Evolutionary conservation across 2,113 vertebrate genomes (phyloP).

Genomic region (Chunga burmeisteri): DNA sequence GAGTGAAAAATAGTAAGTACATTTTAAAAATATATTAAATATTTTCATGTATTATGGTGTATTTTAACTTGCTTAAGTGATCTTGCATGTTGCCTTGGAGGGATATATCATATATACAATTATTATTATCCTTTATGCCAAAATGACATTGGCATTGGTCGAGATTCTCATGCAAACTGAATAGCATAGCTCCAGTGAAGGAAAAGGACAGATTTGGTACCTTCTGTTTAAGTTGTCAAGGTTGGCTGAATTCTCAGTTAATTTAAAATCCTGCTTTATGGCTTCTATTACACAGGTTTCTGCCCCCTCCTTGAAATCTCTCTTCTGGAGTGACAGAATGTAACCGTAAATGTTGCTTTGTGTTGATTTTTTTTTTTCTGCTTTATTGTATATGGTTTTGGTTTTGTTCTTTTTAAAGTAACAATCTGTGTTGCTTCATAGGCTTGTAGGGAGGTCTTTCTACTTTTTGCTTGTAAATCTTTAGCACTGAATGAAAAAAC

Average conservation of each 20-base stretch:
- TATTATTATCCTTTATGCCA: slow-evolving; percentile 17
- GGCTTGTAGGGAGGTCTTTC: neutral
- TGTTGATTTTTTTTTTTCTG: neutral
- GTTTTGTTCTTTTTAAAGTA: neutral
- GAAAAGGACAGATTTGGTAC: slow-evolving; percentile 19
- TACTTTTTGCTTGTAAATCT: neutral
- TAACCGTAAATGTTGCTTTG: slow-evolving; percentile 13
- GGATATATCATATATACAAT: slow-evolving; percentile 4
- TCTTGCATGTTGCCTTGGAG: neutral
- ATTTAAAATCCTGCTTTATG: slow-evolving; percentile 57
- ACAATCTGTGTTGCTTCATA: neutral
- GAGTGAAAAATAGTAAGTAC: neutral
- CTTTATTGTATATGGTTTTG: neutral
- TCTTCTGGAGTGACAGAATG: slow-evolving; percentile 4
- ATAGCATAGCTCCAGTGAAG: neutral
- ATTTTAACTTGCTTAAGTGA: neutral
- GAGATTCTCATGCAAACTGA: neutral
- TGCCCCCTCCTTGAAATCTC: neutral
- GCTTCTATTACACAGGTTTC: slow-evolving; percentile 52
- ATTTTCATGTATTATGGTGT: neutral
- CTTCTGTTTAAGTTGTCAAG: slow-evolving; percentile 55
- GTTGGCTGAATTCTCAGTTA: slow-evolving; percentile 57
- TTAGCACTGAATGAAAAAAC: neutral
- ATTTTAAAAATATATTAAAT: neutral
- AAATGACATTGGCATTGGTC: neutral